Percentiles rank a stretch among this genome's conserved stretches.
phyloP scores from a whole-genome alignment of 2,113 vertebrate species.

The Chaetops frenatus region DNA sequence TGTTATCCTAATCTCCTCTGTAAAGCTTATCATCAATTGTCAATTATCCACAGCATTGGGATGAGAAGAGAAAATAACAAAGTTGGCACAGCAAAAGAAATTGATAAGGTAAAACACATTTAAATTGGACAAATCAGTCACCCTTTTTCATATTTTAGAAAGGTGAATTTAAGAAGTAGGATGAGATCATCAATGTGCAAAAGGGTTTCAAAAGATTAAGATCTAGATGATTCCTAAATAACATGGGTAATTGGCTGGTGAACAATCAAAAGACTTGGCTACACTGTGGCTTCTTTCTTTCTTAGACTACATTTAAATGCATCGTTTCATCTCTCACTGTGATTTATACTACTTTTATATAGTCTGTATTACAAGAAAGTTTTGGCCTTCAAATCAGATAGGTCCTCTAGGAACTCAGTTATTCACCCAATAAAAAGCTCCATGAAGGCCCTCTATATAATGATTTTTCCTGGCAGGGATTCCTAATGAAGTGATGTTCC shows the following conservation, averaged over 20 bases:
- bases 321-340: background rate
- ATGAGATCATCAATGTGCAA: background rate
- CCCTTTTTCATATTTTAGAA: background rate
- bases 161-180: background rate
- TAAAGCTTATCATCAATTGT: background rate
- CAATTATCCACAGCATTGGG: background rate
- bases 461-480: background rate
- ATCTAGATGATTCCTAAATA: conserved; percentile 4
- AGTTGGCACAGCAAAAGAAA: background rate
- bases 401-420: background rate
- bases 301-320: background rate
- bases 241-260: background rate
- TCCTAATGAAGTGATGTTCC: background rate
- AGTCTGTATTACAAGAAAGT: background rate
- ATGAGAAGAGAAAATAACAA: background rate
- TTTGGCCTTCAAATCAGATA: conserved; percentile 1
- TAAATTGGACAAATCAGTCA: background rate
- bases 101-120: background rate
- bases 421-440: background rate
- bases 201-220: background rate
- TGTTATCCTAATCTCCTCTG: background rate
- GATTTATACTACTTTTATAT: conserved; percentile 4
- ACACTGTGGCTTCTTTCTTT: background rate
- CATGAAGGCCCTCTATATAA: background rate
- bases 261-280: conserved; percentile 14